These are phyloP conservation scores for Elysia crispata DNA, from an alignment of 2,888 invertebrate species.

Conservation along the genomic window DNA sequence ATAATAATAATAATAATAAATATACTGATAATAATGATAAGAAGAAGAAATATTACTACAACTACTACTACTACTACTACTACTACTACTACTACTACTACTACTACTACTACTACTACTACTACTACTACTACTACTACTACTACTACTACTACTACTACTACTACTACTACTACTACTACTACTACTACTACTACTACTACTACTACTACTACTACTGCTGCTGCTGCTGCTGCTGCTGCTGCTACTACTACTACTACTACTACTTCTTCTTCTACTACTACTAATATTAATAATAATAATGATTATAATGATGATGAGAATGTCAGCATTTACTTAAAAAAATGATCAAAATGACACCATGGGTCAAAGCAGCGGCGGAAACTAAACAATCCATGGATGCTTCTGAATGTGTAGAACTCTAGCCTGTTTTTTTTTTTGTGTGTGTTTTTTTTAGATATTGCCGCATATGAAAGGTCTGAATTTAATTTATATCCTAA, in stretches of 20 bases:
- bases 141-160: constrained; percentile 18
- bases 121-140: constrained; percentile 43
- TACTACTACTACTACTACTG: background rate
- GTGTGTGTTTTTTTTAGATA: no score
- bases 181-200: constrained; percentile 14
- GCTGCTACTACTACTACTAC: constrained; percentile 30
- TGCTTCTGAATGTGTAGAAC: no score
- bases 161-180: background rate
- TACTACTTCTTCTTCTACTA: constrained; percentile 29
- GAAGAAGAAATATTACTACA: constrained; percentile 16
- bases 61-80: constrained; percentile 21
- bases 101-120: constrained; percentile 29
- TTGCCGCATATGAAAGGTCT: no score
- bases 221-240: constrained; percentile 9
- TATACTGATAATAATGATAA: constrained; percentile 16
- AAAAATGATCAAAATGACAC: no score
- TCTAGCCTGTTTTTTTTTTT: no score
- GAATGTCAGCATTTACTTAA: no score
- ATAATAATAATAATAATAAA: no score
- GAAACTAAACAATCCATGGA: no score
- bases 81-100: constrained; percentile 26
- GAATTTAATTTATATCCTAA: no score
- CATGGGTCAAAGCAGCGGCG: no score
- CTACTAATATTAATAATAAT: no score
- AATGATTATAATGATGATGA: no score